Percentiles rank a stretch among this genome's conserved stretches.
phyloP scores from a whole-genome alignment of 2,113 vertebrate species.

The Zosterops borbonicus region DNA sequence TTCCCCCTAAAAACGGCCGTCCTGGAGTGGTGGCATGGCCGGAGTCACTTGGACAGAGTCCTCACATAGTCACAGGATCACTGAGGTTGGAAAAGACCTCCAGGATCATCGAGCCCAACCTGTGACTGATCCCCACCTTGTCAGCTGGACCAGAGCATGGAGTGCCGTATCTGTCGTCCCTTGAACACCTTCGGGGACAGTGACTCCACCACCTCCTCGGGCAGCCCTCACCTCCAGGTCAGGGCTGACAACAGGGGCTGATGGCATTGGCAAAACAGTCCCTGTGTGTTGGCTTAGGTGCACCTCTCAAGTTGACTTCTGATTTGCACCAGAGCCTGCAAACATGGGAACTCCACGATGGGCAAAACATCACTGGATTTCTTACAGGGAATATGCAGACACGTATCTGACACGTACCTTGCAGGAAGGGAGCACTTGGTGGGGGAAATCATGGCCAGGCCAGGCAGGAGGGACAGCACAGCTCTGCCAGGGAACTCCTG shows the following conservation, averaged over 20 bases:
- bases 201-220: background rate
- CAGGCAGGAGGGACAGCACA: rapidly evolving
- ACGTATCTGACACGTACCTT: rapidly evolving
- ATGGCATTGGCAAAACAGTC: background rate
- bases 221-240: background rate
- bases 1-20: rapidly evolving
- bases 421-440: background rate
- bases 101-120: rapidly evolving
- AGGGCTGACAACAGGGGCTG: background rate
- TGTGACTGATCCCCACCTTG: background rate
- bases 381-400: background rate
- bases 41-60: background rate
- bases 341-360: rapidly evolving
- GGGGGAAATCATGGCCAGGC: rapidly evolving
- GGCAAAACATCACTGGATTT: rapidly evolving
- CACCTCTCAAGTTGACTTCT: background rate
- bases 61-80: background rate
- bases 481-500: background rate
- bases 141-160: background rate
- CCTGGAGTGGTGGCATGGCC: background rate
- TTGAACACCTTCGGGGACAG: background rate
- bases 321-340: background rate
- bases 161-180: background rate
- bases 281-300: rapidly evolving
- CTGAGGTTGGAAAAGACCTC: background rate